Evolutionary conservation across 2,113 vertebrate genomes (phyloP).

Genomic region (Dicaeum eximium): DNA sequence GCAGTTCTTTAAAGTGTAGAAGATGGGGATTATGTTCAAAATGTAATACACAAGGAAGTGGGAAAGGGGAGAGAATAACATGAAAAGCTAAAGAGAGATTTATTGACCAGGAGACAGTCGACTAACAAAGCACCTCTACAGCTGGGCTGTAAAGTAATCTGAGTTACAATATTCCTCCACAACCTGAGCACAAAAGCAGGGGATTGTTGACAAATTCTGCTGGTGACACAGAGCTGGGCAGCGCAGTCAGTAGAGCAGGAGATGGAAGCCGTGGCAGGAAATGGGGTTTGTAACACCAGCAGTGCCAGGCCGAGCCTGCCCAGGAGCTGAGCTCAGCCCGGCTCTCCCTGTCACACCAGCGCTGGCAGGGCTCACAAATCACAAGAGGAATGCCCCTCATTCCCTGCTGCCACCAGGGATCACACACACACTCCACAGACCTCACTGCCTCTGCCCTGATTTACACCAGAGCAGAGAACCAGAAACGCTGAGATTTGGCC

Average conservation of each 20-base stretch:
- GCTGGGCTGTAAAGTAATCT: neutral
- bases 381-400: neutral
- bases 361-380: neutral
- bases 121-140: neutral
- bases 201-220: neutral
- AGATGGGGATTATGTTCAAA: neutral
- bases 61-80: neutral
- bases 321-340: neutral
- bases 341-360: neutral
- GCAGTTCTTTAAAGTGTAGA: neutral
- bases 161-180: neutral
- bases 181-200: neutral
- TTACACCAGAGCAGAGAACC: neutral
- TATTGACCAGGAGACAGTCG: neutral
- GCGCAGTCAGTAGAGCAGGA: neutral
- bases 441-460: neutral
- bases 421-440: neutral
- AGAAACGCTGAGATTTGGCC: neutral
- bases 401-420: neutral
- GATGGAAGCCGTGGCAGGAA: neutral
- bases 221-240: neutral
- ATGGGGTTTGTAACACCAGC: neutral
- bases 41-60: neutral
- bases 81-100: neutral
- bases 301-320: neutral